Conservation (phyloP, 1,140 invertebrate species). For the Charaxes varanes region DNA sequence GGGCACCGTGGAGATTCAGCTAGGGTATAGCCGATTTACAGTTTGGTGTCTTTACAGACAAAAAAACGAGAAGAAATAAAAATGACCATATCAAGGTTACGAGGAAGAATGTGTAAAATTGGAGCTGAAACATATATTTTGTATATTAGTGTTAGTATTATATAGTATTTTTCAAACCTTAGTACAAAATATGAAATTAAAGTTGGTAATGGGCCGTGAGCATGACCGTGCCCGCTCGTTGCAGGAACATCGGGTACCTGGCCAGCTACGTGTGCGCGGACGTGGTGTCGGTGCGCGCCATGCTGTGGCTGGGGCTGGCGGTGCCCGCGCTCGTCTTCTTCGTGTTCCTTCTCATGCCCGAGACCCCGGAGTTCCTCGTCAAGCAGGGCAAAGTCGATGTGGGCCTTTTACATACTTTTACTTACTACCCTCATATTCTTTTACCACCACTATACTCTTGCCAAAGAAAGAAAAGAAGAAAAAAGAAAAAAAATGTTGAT, state of each 20-base stretch:
- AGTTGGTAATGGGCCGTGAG: background rate
- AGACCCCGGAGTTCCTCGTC: conserved; percentile 71
- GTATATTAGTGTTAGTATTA: no score
- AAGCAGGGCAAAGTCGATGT: conserved; percentile 69
- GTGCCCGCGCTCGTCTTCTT: conserved; percentile 60
- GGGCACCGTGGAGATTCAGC: no score
- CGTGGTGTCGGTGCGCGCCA: conserved; percentile 53
- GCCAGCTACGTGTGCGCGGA: conserved; percentile 68
- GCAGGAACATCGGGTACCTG: conserved; percentile 69
- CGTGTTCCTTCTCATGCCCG: conserved; percentile 70
- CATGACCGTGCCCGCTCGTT: no score
- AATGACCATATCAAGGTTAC: no score
- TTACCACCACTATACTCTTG: background rate
- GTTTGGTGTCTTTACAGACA: no score
- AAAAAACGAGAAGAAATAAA: no score
- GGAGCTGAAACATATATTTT: no score
- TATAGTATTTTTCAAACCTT: background rate
- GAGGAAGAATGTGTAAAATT: no score
- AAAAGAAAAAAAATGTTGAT: no score
- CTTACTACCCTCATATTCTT: background rate
- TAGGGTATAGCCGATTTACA: no score
- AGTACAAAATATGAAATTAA: background rate
- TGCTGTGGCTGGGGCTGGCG: conserved; percentile 64
- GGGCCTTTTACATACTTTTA: conserved; percentile 20
- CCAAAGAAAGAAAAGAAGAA: background rate